Evolutionary conservation across 1,140 invertebrate genomes (phyloP), one percentile per base, ranked within the genome.

Genomic region (Drosophila lini): DNA sequence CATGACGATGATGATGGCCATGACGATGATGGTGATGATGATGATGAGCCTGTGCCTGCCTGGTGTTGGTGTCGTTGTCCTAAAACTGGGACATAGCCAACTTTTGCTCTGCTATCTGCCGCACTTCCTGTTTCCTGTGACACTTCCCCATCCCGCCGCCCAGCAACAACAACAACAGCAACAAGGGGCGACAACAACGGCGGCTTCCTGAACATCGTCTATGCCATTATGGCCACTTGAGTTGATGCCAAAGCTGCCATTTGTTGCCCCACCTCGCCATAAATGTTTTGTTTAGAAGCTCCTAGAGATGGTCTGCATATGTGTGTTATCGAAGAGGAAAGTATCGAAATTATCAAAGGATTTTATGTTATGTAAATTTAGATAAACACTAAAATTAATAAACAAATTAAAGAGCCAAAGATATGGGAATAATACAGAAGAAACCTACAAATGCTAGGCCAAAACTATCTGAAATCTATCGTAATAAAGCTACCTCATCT

Each of bases 221-320:
- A 88, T 83, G 83, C 67, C 80, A 88, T 88, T 89, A 88, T 88
- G 77, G 84, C 80, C 83, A 88, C 83, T 88, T 88, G 84, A 88
- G 83, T 70, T 69, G 69, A 64, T 89, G 83, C 83, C 84, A 86
- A 81, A 68, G 74, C 60, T 78, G 75, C 52, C 79, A 76, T 85
- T 86, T 86, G 79, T 82, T 80, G 78, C 63, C 36, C 48, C 40
- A 45, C 16, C 42, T 38, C 32, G 38, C 74, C 82, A 79, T 86
- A 86, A 86, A 86, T 88, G 79, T 86, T 86, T 81, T 81, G 69
- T 80, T 60, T 52, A 47, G 58, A 42, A 57, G 4, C 50, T 53
- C 34, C 47, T 50, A 56, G 68, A 47, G 40, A 34, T 52, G 28
- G 34, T 15, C 28, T 1, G 7, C n/a, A 16, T 16, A 16, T 41